Base-by-base conservation (phyloP, 2,797 vertebrate species). In the Somateria mollissima region DNA sequence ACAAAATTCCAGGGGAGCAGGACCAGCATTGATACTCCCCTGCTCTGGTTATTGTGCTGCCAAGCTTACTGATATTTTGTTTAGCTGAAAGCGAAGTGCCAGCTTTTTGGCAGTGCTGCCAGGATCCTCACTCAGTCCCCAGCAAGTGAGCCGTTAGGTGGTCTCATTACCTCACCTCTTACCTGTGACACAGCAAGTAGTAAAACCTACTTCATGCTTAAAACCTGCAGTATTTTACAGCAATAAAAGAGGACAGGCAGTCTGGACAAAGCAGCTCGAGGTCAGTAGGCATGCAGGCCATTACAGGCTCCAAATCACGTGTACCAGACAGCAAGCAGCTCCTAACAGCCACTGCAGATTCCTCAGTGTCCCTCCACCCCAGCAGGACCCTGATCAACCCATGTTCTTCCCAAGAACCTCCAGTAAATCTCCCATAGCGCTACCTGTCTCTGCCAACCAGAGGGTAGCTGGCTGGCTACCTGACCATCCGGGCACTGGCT, bases 371-470 rank as follows among this genome's bases (percentile, higher is more conserved):
- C 10, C 7, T 8, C 0, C 6, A 66, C 8, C 6, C 32, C 8
- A 3, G 72, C 20, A 65, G 5, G 13, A 36, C 3, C 1, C 9
- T 8, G 6, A 39, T 13, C 15, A 66, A 18, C 12, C n/a, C 4
- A 4, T 28, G 21, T 13, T 69, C 7, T 9, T 8, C 37, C 21
- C 6, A 1, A 27, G 82, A 92, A 70, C n/a, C 16, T 53, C 2
- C 6, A 22, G 30, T 4, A 4, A 69, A 39, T 32, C 43, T 43
- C 17, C 9, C 5, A 71, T 0, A 1, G 2, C 10, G 10, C 7
- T 9, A 20, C 10, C 8, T 19, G 49, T 32, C 34, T n/a, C 37
- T n/a, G 15, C 30, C 37, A 64, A 64, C 28, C 37, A 64, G 37
- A 64, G 12, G 25, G 27, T 64, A 30, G 27, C 37, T 64, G 28